phyloP scores from a whole-genome alignment of 2,888 invertebrate genomes.

The Drosophila diplacantha region DNA sequence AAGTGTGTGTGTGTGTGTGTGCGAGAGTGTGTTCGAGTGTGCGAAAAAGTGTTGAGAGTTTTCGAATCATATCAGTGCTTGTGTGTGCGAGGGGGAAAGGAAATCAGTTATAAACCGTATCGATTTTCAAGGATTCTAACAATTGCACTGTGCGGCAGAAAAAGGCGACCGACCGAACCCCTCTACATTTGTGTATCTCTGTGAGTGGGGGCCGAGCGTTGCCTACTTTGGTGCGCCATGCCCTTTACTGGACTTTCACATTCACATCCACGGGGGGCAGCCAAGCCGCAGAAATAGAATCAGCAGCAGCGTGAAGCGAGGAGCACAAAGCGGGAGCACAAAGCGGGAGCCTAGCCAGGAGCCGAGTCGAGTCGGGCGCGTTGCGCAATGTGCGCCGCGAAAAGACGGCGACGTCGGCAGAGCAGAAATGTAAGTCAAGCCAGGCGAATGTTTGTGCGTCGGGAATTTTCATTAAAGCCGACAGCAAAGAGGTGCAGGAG shows the following conservation, averaged over 20 bases:
- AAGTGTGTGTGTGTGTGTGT: conserved; percentile 11
- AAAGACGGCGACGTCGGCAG: conserved; percentile 53
- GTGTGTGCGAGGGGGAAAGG: neutral
- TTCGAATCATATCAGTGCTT: neutral
- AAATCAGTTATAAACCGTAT: conserved; percentile 4
- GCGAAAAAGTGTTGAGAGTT: conserved; percentile 5
- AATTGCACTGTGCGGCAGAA: conserved; percentile 4
- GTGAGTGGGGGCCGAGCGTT: conserved; percentile 31
- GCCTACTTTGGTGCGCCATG: conserved; percentile 66
- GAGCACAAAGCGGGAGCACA: conserved; percentile 1
- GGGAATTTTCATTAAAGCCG: conserved; percentile 13
- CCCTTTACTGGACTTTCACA: conserved; percentile 41
- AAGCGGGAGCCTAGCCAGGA: conserved; percentile 28
- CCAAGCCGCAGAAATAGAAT: conserved; percentile 38
- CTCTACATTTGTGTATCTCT: conserved; percentile 40
- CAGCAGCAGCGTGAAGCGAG: conserved; percentile 11
- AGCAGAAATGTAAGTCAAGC: conserved; percentile 60
- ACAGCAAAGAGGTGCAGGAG: conserved; percentile 13
- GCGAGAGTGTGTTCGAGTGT: neutral
- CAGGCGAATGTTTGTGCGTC: conserved; percentile 10
- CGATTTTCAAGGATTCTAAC: conserved; percentile 15
- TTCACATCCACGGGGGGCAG: conserved; percentile 19
- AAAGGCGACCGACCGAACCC: conserved; percentile 4
- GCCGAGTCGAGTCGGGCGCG: conserved; percentile 46
- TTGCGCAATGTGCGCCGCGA: conserved; percentile 62